Evolutionary conservation across 2,888 invertebrate species (phyloP), one percentile per base, ranked within the genome.

Genomic region (Diogma glabrata): DNA sequence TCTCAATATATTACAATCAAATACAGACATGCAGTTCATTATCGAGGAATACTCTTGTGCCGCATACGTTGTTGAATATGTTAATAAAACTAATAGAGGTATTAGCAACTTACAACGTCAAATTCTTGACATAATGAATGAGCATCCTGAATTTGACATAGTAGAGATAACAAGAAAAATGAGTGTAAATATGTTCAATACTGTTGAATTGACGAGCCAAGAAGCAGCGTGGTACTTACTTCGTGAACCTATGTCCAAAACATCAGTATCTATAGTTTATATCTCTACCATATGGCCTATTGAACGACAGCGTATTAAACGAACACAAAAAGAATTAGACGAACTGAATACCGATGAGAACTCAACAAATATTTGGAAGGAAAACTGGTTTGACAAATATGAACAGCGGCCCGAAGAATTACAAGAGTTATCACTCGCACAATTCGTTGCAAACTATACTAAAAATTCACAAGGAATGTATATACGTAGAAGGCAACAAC

Each of bases 191-290:
- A 46, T 67, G 33, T 54, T 69, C 0, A 66, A 69, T 52, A 48
- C 50, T 24, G 58, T 61, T 23, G 67, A 68, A 55, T 64, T 69
- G 53, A 54, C 62, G 3, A 59, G 59, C 51, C 68, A 69, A 61
- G 67, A 67, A 59, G 68, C 69, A 45, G 70, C 70, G 50, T 71
- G 69, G 69, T 70, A 63, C 61, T n/a, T n/a, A n/a, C n/a, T n/a
- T n/a, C n/a, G n/a, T n/a, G n/a, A n/a, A n/a, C n/a, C n/a, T n/a
- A n/a, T n/a, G n/a, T n/a, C n/a, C n/a, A n/a, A n/a, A n/a, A n/a
- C n/a, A n/a, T n/a, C n/a, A n/a, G n/a, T n/a, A n/a, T 52, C 55
- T 38, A 51, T 65, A 51, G 60, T 60, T 46, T 65, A 63, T 57
- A 69, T 67, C 5, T 61, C 64, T 24, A 68, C 66, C 3, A 28